Evolutionary conservation across 1,140 invertebrate genomes (phyloP), one percentile per base, ranked within the genome.

Genomic region (Heterodera carotae): DNA sequence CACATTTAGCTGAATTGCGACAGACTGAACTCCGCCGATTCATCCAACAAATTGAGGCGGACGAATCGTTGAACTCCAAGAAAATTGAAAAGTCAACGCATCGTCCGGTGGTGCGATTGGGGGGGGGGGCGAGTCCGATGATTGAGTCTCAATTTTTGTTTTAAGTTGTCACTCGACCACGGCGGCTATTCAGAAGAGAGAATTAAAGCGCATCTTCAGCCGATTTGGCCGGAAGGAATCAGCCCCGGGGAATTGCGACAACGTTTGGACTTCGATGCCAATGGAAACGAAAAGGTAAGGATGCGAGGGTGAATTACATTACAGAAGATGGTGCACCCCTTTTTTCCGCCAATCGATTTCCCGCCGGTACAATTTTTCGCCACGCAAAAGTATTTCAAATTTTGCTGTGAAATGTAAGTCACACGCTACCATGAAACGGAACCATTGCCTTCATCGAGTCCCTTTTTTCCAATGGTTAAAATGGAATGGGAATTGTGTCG

Each of bases 1-100:
- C 25, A 34, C 25, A 12, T 36, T 76, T 69, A 76, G 76, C 68
- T 2, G 67, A 77, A 77, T 25, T 77, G 6, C 69, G 76, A 39
- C 25, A 53, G 31, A 10, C 39, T 8, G n/a, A 64, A 25, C 29
- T 48, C 15, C n/a, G 53, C 29, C 39, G 25, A 36, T 62, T 77
- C 43, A 39, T 68, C 36, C 59, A 74, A 34, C 31, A 74, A 60
- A 4, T 74, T 0, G 71, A 74, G 33, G 56, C 25, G 15, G 71
- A 74, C 27, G 18, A 62, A 53, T 53, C 18, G 18, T 22, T 74
- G 10, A 31, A 66, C n/a, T 2, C 62, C 62, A 12, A 27, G 64
- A 18, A 25, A 70, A 22, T n/a, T 43, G 36, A n/a, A 8, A 25
- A 8, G 34, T 8, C 29, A 22, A 25, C 18, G 22, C 33, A 39